phyloP scores from a whole-genome alignment of 35 echinoderm and acorn worm species.

The Apostichopus californicus region DNA sequence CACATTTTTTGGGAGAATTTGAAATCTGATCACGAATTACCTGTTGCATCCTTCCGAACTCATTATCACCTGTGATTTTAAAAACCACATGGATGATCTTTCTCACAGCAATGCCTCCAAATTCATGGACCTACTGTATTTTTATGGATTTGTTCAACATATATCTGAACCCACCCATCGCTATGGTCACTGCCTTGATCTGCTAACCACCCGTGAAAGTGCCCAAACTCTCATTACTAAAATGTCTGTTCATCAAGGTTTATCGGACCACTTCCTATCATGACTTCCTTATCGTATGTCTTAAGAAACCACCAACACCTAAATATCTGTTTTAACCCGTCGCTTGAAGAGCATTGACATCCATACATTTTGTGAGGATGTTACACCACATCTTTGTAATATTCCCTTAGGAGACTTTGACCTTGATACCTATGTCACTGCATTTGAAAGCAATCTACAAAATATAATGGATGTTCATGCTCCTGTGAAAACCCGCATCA shows the following conservation, averaged over 20 bases:
- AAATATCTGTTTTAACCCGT: neutral
- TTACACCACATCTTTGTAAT: neutral
- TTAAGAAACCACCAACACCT: too few species aligned
- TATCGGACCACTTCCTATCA: constrained; percentile 10
- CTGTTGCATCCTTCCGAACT: neutral
- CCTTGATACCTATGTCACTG: neutral
- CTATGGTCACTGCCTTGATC: neutral
- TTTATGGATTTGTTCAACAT: constrained; percentile 50
- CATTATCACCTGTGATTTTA: constrained; percentile 64
- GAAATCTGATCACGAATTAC: constrained; percentile 26
- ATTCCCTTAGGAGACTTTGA: too few species aligned
- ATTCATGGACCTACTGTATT: constrained; percentile 6
- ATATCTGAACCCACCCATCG: neutral
- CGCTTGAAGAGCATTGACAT: neutral
- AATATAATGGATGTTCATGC: neutral
- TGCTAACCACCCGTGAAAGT: neutral
- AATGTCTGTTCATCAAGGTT: neutral
- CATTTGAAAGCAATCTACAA: too few species aligned
- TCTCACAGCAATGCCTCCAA: neutral
- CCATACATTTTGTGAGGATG: neutral
- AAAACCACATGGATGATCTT: constrained; percentile 52
- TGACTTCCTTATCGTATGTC: neutral
- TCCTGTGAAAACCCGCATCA: neutral
- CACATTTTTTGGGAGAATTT: constrained; percentile 14
- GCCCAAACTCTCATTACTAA: neutral